Evolutionary conservation across 2,888 invertebrate species (phyloP).

Genomic region (Caenorhabditis sp.): DNA sequence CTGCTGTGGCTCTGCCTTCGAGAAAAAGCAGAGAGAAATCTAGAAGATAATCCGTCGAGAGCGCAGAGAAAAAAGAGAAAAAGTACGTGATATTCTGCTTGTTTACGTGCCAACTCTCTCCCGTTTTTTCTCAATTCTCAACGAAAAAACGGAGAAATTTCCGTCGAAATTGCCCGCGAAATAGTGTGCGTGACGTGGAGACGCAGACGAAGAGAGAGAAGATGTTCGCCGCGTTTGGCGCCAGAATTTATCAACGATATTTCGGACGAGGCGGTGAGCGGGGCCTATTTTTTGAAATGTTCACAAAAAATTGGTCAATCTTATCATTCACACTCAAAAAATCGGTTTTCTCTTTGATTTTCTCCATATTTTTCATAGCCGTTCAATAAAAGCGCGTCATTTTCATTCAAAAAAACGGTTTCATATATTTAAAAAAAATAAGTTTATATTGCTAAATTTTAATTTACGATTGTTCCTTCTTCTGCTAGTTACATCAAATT

Average conservation of each 20-base stretch:
- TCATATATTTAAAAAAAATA: background rate
- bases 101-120: conserved; percentile 43
- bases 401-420: conserved; percentile 2
- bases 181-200: background rate
- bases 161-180: conserved; percentile 1
- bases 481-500: background rate
- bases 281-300: background rate
- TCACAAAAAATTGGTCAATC: background rate
- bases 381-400: no score
- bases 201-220: conserved; percentile 8
- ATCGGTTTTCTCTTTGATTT: background rate
- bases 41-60: conserved; percentile 1
- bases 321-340: background rate
- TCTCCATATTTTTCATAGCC: background rate
- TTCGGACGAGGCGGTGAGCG: conserved; percentile 43
- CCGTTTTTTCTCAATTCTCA: conserved; percentile 16
- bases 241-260: conserved; percentile 48
- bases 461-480: background rate
- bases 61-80: conserved; percentile 15
- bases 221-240: conserved; percentile 49
- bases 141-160: background rate
- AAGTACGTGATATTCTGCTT: conserved; percentile 42
- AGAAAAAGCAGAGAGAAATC: background rate
- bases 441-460: background rate
- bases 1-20: background rate